These are phyloP conservation scores for Paradisaea rubra DNA, from an alignment of 2,113 vertebrate genomes.

Conservation along the genomic window DNA sequence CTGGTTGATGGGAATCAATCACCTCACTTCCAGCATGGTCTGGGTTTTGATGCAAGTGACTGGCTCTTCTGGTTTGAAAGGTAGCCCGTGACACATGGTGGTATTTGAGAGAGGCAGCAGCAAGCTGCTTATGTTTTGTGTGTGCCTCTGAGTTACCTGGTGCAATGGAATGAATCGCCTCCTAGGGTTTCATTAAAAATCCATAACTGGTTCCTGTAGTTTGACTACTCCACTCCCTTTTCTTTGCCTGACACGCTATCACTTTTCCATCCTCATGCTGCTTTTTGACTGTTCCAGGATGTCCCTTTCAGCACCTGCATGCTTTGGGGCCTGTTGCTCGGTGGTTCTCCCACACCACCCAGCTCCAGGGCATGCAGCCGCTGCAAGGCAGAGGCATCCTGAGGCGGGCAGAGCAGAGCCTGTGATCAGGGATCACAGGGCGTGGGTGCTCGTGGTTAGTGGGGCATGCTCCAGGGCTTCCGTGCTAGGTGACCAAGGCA, in stretches of 20 bases:
- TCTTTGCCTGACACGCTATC: neutral
- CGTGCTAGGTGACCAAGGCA: neutral
- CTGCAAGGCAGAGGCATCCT: neutral
- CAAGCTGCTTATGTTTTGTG: neutral
- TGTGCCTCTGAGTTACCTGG: neutral
- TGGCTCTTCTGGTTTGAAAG: neutral
- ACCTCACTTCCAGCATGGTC: neutral
- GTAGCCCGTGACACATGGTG: neutral
- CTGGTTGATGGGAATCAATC: neutral
- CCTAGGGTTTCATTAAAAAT: neutral
- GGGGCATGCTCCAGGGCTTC: neutral
- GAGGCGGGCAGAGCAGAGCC: conserved; percentile 4
- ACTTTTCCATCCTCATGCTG: conserved; percentile 32
- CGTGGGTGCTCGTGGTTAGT: neutral
- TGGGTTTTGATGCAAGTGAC: neutral
- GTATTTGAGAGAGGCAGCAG: neutral
- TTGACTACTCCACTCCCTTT: neutral
- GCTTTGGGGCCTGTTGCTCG: neutral
- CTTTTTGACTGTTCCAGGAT: conserved; percentile 29
- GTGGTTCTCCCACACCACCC: neutral
- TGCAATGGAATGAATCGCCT: neutral
- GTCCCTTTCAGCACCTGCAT: conserved; percentile 8
- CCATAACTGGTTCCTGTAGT: neutral
- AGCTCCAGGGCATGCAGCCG: neutral
- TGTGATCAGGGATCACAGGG: neutral